Conservation (phyloP, 2,888 invertebrate genomes). For the Lasioglossum figueresi region DNA sequence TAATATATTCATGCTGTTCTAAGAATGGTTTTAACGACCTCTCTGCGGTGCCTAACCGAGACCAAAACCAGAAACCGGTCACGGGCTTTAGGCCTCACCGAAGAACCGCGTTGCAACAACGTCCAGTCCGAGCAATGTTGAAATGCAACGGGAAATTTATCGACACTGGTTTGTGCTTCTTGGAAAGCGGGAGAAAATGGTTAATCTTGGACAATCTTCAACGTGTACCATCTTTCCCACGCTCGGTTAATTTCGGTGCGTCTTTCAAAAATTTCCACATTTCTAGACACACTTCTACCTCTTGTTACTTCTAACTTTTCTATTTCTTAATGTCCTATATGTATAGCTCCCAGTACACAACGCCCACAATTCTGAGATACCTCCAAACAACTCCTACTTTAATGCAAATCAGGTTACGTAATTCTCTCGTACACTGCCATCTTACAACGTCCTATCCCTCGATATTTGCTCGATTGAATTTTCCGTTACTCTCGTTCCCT, state of each 20-base stretch:
- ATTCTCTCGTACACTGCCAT: background rate
- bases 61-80: conserved; percentile 7
- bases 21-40: conserved; percentile 37
- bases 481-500: background rate
- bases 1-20: conserved; percentile 21
- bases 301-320: background rate
- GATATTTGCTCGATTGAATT: background rate
- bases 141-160: background rate
- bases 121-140: background rate
- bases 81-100: background rate
- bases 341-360: background rate
- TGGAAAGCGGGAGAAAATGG: background rate
- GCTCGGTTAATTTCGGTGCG: background rate
- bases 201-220: background rate
- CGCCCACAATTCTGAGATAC: background rate
- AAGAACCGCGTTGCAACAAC: background rate
- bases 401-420: background rate
- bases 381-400: background rate
- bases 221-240: conserved; percentile 3
- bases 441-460: background rate
- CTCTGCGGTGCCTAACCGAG: background rate
- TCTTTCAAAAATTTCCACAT: background rate
- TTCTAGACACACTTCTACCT: background rate
- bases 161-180: background rate
- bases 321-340: background rate